phyloP scores from a whole-genome alignment of 2,113 vertebrate species.

The Eretmochelys imbricata region DNA sequence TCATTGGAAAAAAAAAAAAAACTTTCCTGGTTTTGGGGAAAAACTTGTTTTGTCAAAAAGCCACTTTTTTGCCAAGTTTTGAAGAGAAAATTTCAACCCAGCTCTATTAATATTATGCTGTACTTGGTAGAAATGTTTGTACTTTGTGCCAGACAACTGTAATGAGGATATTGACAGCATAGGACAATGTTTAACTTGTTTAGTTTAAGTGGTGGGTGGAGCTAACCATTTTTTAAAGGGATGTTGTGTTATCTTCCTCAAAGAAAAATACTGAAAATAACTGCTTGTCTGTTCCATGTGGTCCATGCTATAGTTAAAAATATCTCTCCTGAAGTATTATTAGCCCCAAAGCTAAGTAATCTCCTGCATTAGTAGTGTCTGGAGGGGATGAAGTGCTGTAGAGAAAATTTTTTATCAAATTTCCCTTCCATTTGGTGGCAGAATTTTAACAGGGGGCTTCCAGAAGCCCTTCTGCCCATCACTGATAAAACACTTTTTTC shows the following conservation, averaged over 20 bases:
- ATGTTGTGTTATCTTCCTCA: background rate
- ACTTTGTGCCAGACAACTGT: background rate
- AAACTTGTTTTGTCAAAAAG: background rate
- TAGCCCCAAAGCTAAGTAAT: background rate
- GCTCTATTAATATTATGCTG: background rate
- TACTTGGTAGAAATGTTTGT: background rate
- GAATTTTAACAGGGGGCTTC: background rate
- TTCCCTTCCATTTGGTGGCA: background rate
- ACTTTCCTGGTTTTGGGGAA: background rate
- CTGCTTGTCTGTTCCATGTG: background rate
- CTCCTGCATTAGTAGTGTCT: background rate
- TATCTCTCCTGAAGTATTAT: background rate
- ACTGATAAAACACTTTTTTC: background rate
- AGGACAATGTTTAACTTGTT: fast-evolving
- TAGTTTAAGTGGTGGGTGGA: background rate
- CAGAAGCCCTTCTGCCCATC: background rate
- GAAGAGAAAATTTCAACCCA: background rate
- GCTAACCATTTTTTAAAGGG: background rate
- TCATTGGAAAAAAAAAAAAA: background rate
- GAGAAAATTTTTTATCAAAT: background rate
- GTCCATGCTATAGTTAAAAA: background rate
- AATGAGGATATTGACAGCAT: background rate
- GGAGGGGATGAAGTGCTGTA: background rate
- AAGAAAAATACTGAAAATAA: background rate
- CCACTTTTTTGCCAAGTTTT: fast-evolving